phyloP scores from a whole-genome alignment of 2,113 vertebrate species.

The Siniperca chuatsi region DNA sequence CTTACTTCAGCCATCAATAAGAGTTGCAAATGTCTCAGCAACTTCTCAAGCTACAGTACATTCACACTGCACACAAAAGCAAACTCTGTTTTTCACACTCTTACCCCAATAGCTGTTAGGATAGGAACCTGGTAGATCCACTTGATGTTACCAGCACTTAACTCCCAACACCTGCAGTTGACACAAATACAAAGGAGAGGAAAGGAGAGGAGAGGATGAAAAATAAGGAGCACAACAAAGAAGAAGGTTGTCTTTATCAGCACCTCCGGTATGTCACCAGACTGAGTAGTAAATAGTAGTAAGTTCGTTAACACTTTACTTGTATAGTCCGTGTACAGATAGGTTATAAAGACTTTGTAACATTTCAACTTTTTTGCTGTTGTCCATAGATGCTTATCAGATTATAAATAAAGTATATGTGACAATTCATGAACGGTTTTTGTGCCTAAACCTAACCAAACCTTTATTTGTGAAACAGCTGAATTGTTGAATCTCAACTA shows the following conservation, averaged over 20 bases:
- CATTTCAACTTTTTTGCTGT: too few relatives aligned
- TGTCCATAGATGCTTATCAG: too few relatives aligned
- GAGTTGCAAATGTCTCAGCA: neutral
- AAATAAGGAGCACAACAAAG: neutral
- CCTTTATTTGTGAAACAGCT: too few relatives aligned
- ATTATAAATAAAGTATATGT: too few relatives aligned
- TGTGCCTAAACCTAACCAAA: too few relatives aligned
- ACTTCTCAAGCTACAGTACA: neutral
- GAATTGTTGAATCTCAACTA: too few relatives aligned
- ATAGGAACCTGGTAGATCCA: conserved; percentile 94
- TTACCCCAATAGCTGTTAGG: conserved; percentile 90
- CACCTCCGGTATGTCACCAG: too few relatives aligned
- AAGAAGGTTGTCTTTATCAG: neutral
- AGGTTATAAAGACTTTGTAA: too few relatives aligned
- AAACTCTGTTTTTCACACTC: conserved; percentile 43
- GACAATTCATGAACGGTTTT: too few relatives aligned
- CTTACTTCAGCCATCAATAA: neutral
- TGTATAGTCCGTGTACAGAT: too few relatives aligned
- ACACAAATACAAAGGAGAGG: neutral
- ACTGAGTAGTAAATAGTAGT: neutral
- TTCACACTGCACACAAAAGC: neutral
- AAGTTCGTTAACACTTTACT: too few relatives aligned
- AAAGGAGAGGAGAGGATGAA: neutral
- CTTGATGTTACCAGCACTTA: conserved; percentile 88
- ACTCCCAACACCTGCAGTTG: conserved; percentile 89